Conservation (phyloP, 1,140 invertebrate genomes). For the Proales similis region DNA sequence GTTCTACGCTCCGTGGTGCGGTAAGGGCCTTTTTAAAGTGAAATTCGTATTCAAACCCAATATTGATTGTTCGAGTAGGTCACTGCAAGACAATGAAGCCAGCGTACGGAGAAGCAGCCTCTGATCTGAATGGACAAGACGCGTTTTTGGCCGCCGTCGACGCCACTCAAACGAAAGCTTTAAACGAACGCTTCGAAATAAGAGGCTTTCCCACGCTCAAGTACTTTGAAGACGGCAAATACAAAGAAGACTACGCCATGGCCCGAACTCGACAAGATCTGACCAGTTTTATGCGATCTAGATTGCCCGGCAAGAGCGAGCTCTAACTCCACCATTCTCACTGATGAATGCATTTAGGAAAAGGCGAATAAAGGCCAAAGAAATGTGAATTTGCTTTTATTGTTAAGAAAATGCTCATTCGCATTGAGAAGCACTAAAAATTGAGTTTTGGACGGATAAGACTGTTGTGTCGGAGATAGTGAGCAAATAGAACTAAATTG, state of each 20-base stretch:
- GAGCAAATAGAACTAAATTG: no score
- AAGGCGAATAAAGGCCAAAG: no score
- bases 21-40: slow-evolving; percentile 56
- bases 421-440: no score
- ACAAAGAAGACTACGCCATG: slow-evolving; percentile 11
- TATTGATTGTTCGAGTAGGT: slow-evolving; percentile 54
- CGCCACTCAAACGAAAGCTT: slow-evolving; percentile 64
- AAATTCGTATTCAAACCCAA: background rate
- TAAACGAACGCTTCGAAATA: slow-evolving; percentile 65
- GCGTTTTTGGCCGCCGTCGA: slow-evolving; percentile 71
- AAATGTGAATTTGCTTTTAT: no score
- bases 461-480: no score
- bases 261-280: slow-evolving; percentile 20
- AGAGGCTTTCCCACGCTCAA: slow-evolving; percentile 77
- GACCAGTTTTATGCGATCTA: slow-evolving; percentile 24
- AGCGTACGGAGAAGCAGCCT: slow-evolving; percentile 52
- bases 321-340: no score
- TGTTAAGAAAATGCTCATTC: no score
- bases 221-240: slow-evolving; percentile 73
- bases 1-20: slow-evolving; percentile 39
- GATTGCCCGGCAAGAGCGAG: slow-evolving; percentile 6
- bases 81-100: slow-evolving; percentile 54
- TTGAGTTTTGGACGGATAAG: no score
- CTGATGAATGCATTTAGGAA: no score
- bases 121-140: slow-evolving; percentile 43